Evolutionary conservation across 1,140 invertebrate species (phyloP).

Genomic region (Zelostemma sp.): DNA sequence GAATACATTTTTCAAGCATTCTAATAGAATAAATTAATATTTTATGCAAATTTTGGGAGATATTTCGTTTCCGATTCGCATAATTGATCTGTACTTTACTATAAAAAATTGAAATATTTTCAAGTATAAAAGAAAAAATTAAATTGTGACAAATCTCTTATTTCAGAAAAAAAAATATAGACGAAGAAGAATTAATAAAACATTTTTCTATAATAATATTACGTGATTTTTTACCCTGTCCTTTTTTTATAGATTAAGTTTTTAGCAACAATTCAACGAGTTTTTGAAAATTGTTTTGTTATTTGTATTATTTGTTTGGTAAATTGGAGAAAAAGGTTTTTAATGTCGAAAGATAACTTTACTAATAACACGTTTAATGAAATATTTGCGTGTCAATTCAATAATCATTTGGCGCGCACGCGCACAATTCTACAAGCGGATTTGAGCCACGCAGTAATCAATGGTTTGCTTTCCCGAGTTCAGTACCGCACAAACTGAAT

Average conservation of each 20-base stretch:
- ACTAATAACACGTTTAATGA: not conserved
- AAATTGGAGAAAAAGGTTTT: too few species aligned
- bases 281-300: not conserved
- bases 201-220: not conserved
- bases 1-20: too few species aligned
- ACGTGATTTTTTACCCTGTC: not conserved
- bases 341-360: not conserved
- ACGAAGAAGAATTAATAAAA: not conserved
- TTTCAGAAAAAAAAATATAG: not conserved
- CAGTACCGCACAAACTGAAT: slow-evolving; percentile 25
- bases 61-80: not conserved
- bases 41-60: not conserved
- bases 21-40: too few species aligned
- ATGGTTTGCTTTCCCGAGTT: slow-evolving; percentile 27
- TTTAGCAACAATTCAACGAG: not conserved
- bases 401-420: slow-evolving; percentile 21
- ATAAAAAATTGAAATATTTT: not conserved
- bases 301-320: too few species aligned
- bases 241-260: not conserved
- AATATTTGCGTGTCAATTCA: not conserved
- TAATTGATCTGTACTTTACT: slow-evolving; percentile 40
- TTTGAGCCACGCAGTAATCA: slow-evolving; percentile 28
- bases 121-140: not conserved
- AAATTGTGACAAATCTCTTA: not conserved
- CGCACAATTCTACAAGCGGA: slow-evolving; percentile 11